Base-by-base conservation (phyloP, 2,797 vertebrate genomes). In the Arctocebus calabarensis region DNA sequence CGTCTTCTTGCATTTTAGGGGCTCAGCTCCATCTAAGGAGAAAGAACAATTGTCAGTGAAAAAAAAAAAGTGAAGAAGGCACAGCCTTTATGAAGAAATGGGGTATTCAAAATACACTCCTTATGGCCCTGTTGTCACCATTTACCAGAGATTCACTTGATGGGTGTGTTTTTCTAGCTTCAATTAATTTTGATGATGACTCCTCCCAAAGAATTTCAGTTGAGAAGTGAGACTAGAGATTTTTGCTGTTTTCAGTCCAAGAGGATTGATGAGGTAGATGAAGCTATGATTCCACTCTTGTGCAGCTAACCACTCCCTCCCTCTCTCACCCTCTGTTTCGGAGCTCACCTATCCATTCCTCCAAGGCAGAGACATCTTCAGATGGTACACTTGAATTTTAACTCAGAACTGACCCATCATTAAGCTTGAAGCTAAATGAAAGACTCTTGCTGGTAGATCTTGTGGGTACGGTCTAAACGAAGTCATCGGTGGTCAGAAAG, bases 181-280 rank as follows among this genome's bases (percentile, higher is more conserved):
- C 79, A 32, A 0, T 37, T 22, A 88, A 84, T 83, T 23, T 14
- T 32, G 37, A 0, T 14, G 32, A 64, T 87, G 62, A 11, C 32
- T 1, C 25, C 57, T 71, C 27, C n/a, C 37, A 71, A 34, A 43
- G 71, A 59, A 93, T 78, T 45, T 73, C 75, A 74, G 5, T 52
- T 0, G 20, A 84, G 73, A 73, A 34, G 22, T n/a, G 32, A 14
- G 37, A 9, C 79, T 68, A 6, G 59, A 55, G 40, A 82, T 73
- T 66, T 92, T 83, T 66, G n/a, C 25, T 68, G 32, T 95, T 96
- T 86, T 59, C n/a, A 66, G 1, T 84, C 64, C 45, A 48, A 62
- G 20, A 66, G 13, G 48, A n/a, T 20, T 37, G 62, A 55, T 4
- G 17, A 87, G 14, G 45, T 32, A 3, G 10, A 52, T 70, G 45